Percentiles rank a stretch among this genome's conserved stretches.
Conservation (phyloP, 2,797 vertebrate genomes). For the Hapalemur alaotrensis region DNA sequence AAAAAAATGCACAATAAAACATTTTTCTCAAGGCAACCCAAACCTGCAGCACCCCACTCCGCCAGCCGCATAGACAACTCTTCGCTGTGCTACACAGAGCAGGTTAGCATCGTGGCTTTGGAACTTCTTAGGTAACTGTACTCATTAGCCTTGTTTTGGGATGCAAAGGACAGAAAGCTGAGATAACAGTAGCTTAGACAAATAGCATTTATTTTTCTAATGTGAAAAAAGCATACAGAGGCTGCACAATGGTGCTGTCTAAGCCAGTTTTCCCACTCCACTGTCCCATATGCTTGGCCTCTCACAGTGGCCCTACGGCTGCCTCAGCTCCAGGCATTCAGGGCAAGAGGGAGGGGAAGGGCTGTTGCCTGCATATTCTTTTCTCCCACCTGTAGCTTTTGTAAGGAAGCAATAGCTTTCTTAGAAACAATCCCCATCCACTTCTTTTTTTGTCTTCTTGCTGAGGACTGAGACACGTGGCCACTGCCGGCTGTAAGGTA, state of each 20-base stretch:
- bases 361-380: not conserved
- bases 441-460: not conserved
- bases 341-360: not conserved
- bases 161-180: not conserved
- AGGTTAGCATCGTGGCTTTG: not conserved
- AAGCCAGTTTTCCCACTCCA: not conserved
- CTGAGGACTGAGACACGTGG: not conserved
- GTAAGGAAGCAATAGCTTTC: not conserved
- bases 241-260: not conserved
- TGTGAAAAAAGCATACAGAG: not conserved
- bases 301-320: not conserved
- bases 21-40: not conserved
- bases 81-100: not conserved
- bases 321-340: not conserved
- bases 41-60: not conserved
- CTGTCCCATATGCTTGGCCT: rapidly evolving
- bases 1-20: not conserved
- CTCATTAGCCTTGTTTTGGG: not conserved
- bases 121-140: not conserved
- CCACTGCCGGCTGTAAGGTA: not conserved
- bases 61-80: not conserved
- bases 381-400: not conserved
- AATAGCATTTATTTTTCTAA: not conserved
- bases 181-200: not conserved
- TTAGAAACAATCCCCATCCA: not conserved